Base-by-base conservation (phyloP, 1,140 invertebrate species). In the Procambarus clarkii region DNA sequence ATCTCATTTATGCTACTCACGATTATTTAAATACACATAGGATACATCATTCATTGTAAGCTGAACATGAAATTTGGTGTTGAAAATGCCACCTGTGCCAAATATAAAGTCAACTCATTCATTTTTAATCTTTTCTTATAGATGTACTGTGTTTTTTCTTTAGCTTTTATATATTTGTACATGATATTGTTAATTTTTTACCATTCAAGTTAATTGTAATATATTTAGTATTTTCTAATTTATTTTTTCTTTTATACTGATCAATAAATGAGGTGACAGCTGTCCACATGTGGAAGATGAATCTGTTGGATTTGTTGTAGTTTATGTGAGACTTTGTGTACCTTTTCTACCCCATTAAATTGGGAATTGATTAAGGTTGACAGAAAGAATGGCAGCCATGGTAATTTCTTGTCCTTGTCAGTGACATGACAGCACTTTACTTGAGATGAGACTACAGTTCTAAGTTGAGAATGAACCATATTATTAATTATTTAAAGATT, bases 31-130 rank as follows among this genome's bases (percentile, higher is more conserved):
- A 74, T 74, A 74, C 69, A 24, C 24, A 54, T 34, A 74, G n/a
- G 69, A 64, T 64, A 64, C 60, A 21, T 64, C 60, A 64, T 74
- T 74, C 4, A 34, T 48, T 11, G 15, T 79, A 18, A 79, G 45
- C 77, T 48, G 80, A 24, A 82, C n/a, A 3, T 58, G 54, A 60
- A 21, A 34, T 82, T 82, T 24, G 80, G 80, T 60, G 50, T 82
- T 82, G 50, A n/a, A 58, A 82, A 58, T 58, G 54, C 80, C 50
- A 82, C 24, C 24, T 58, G 80, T 82, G 80, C 80, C 80, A 82
- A 82, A 82, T 82, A 82, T 34, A 50, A 54, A 60, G 50, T 82
- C 5, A 60, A 82, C 54, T 82, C 18, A 21, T 60, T 60, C 50
- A 11, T 82, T 82, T 82, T n/a, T 60, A 60, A 54, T 21, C n/a